Base-by-base conservation (phyloP, 2,888 invertebrate genomes). In the Vandiemenella viatica region DNA sequence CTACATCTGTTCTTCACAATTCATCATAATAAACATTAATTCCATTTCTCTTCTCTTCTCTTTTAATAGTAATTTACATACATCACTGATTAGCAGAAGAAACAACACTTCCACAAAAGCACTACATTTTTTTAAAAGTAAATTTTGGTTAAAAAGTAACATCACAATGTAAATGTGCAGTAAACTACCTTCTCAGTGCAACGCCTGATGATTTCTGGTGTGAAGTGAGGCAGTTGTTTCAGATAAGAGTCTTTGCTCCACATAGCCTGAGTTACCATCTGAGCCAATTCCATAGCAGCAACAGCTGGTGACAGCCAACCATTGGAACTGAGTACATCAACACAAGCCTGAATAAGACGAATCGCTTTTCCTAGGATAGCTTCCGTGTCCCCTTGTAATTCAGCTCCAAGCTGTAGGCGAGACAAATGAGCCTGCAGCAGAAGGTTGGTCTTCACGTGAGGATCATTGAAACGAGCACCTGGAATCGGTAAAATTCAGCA, bases 181-280 rank as follows among this genome's bases (percentile, higher is more conserved):
- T n/a, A n/a, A n/a, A n/a, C n/a, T 58, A 82, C 83, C 77, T 92
- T 91, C 17, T 92, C 95, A 0, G 85, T 77, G 63, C 95, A 95
- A 5, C 92, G 73, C 62, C 90, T 88, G 55, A 97, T 83, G 49
- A 91, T 80, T 0, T 93, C 96, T 0, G 74, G 63, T 3, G 78
- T 83, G 66, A 97, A 97, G 69, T 98, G 96, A 2, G 98, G 98
- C 63, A 99, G 68, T 63, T 99, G 98, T 53, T 95, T 84, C 53
- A 99, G 74, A 63, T 96, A 95, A 0, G 93, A 91, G 69, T 98
- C 98, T 67, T 95, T 96, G 61, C 88, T 91, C 95, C 97, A 98
- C 95, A 98, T 95, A 8, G 97, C 97, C 69, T 99, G 98, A 0
- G 98, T 98, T 2, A 92, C 89, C 97, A 98, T 99, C 71, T 98